Percentiles rank a stretch among this genome's conserved stretches.
Conservation (phyloP, 1,140 invertebrate species). For the Eurosta solidaginis region DNA sequence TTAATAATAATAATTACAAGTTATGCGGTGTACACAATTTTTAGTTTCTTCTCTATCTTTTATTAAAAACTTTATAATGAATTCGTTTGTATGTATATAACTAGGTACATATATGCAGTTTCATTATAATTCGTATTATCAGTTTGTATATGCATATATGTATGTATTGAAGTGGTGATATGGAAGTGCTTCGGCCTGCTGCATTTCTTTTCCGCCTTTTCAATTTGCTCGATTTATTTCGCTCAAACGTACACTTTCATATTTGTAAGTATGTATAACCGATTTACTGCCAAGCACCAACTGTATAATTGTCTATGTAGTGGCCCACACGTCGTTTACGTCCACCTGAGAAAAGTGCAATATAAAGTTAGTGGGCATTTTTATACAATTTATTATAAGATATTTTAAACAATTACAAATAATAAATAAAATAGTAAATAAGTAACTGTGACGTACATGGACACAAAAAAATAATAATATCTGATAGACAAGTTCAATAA, state of each 20-base stretch:
- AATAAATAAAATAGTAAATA: background rate
- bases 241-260: background rate
- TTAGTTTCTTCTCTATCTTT: too few species aligned
- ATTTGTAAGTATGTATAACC: background rate
- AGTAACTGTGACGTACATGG: constrained; percentile 9
- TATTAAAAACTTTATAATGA: too few species aligned
- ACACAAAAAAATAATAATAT: too few species aligned
- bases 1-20: too few species aligned
- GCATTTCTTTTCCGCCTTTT: background rate
- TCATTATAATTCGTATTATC: background rate
- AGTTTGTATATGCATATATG: background rate
- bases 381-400: background rate
- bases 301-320: constrained; percentile 56
- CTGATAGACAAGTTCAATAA: background rate
- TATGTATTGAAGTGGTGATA: background rate
- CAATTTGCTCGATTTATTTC: background rate
- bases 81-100: too few species aligned
- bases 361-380: constrained; percentile 29
- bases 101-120: too few species aligned
- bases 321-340: constrained; percentile 59
- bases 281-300: constrained; percentile 52
- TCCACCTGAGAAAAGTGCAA: constrained; percentile 48
- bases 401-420: too few species aligned
- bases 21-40: too few species aligned
- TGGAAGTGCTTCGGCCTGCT: background rate